These are phyloP conservation scores for Euura lappo DNA, from an alignment of 1,140 invertebrate genomes.

Conservation along the genomic window DNA sequence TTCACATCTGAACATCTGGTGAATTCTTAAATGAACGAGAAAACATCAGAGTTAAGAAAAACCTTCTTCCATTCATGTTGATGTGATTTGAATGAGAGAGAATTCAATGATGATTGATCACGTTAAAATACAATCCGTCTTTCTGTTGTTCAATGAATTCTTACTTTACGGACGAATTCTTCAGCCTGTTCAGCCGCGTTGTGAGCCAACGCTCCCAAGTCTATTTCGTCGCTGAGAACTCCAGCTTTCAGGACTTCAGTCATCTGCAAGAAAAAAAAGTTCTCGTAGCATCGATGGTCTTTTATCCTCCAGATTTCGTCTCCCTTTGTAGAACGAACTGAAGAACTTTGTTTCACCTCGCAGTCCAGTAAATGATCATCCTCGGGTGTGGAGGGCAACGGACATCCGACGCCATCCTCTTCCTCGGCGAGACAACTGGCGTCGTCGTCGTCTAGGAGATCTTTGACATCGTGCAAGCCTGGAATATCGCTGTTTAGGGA, in stretches of 20 bases:
- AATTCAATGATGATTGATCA: too few species aligned
- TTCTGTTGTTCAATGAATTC: background rate
- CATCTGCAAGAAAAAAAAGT: conserved; percentile 62
- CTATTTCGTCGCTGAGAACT: conserved; percentile 81
- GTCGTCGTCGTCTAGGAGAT: conserved; percentile 65
- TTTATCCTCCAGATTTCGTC: too few species aligned
- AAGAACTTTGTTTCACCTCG: conserved; percentile 60
- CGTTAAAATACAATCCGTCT: too few species aligned
- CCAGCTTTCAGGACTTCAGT: conserved; percentile 83
- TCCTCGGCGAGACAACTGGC: conserved; percentile 71
- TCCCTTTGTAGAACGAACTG: background rate
- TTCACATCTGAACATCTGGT: too few species aligned
- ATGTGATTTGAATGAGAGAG: too few species aligned
- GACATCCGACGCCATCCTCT: conserved; percentile 80
- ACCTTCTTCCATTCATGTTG: too few species aligned
- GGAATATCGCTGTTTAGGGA: conserved; percentile 53
- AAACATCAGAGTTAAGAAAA: too few species aligned
- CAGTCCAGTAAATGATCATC: conserved; percentile 82
- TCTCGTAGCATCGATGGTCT: background rate
- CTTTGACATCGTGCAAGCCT: conserved; percentile 55
- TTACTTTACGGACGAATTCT: conserved; percentile 88
- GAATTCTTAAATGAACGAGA: too few species aligned
- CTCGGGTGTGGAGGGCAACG: conserved; percentile 85
- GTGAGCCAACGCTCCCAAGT: conserved; percentile 80
- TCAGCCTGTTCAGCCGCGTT: conserved; percentile 93